Conservation (phyloP, 2,113 vertebrate species). For the Cheirogaleus medius region DNA sequence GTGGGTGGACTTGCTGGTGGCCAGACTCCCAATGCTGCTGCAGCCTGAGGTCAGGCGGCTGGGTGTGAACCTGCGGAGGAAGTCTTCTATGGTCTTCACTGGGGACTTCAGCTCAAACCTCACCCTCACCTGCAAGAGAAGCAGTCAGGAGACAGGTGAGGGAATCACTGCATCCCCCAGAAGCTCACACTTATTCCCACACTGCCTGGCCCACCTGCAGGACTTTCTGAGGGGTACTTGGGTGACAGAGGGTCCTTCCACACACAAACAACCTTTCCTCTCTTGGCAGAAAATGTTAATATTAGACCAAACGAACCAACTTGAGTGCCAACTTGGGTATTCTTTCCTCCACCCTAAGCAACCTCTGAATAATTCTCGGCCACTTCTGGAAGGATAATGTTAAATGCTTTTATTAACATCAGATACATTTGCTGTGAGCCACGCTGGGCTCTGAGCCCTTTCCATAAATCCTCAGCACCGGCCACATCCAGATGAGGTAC, state of each 20-base stretch:
- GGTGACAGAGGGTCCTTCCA: not conserved
- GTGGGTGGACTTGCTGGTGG: conserved; percentile 87
- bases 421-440: not conserved
- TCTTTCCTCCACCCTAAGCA: not conserved
- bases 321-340: not conserved
- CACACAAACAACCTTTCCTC: not conserved
- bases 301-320: not conserved
- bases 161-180: too few species aligned
- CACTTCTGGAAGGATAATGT: not conserved
- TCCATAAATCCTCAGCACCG: not conserved
- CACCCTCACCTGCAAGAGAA: conserved; percentile 88
- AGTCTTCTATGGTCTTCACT: conserved; percentile 97
- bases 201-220: not conserved
- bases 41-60: conserved; percentile 93
- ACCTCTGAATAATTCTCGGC: not conserved
- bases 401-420: too few species aligned
- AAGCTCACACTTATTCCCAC: not conserved
- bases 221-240: not conserved
- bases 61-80: conserved; percentile 95
- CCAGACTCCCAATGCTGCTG: conserved; percentile 91
- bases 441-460: not conserved
- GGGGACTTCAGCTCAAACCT: conserved; percentile 94
- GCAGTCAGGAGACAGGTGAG: not conserved
- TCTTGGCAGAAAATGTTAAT: not conserved
- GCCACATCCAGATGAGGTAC: not conserved